Evolutionary conservation across 2,113 vertebrate species (phyloP).

Genomic region (Sander vitreus): DNA sequence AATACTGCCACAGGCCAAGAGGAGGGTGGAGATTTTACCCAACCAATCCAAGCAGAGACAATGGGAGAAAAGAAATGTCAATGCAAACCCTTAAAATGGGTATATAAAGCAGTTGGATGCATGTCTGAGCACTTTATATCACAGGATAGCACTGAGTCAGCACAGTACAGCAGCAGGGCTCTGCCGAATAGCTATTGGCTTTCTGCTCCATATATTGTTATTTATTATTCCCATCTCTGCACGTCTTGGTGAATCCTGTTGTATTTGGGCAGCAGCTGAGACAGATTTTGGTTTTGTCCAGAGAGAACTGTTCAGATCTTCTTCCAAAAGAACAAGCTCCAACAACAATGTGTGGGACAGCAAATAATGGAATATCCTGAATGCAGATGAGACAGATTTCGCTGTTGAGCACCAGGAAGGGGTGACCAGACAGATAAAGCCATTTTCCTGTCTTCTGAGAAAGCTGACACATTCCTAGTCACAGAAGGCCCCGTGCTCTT

Average conservation of each 20-base stretch:
- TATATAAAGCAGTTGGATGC: constrained; percentile 54
- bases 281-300: constrained; percentile 1
- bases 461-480: not conserved
- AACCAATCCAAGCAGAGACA: constrained; percentile 42
- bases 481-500: not conserved
- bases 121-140: constrained; percentile 41
- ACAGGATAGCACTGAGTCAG: constrained; percentile 8
- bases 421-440: not conserved
- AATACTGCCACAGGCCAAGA: constrained; percentile 48
- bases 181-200: constrained; percentile 1
- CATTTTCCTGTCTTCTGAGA: constrained; percentile 4
- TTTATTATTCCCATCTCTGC: constrained; percentile 34
- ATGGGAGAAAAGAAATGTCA: constrained; percentile 7
- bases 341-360: constrained; percentile 12
- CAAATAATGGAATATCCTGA: not conserved
- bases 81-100: constrained; percentile 43
- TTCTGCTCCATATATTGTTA: constrained; percentile 34
- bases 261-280: constrained; percentile 37
- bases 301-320: constrained; percentile 11
- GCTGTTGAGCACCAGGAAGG: constrained; percentile 7
- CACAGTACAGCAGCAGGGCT: constrained; percentile 18
- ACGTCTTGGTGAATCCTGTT: constrained; percentile 27
- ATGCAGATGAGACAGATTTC: not conserved
- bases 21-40: constrained; percentile 50
- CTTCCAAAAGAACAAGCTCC: constrained; percentile 7